These are phyloP conservation scores for Eupeodes corollae DNA, from an alignment of 1,140 invertebrate genomes.

Conservation along the genomic window DNA sequence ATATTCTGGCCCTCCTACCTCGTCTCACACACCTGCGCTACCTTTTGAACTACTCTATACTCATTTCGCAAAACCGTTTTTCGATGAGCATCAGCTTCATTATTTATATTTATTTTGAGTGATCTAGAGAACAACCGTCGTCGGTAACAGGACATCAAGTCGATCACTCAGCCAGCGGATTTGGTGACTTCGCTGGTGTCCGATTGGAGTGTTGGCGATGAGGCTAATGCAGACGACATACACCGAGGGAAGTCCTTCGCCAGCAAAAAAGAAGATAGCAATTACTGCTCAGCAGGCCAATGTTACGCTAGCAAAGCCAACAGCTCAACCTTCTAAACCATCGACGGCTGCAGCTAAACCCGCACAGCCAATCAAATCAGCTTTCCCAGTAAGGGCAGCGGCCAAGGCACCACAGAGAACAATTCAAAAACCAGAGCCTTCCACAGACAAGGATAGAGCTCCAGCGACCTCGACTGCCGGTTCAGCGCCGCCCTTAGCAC, in stretches of 20 bases:
- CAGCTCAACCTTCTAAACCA: not conserved
- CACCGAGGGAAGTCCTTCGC: not conserved
- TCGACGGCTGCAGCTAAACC: slow-evolving; percentile 8
- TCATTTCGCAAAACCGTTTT: too few species aligned
- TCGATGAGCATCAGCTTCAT: too few species aligned
- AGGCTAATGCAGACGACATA: not conserved
- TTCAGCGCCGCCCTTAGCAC: too few species aligned
- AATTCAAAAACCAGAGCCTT: not conserved
- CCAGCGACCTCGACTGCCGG: slow-evolving; percentile 28
- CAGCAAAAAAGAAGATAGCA: not conserved
- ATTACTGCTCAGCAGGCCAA: not conserved
- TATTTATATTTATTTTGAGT: too few species aligned
- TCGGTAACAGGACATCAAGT: slow-evolving; percentile 19
- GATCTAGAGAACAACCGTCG: slow-evolving; percentile 9
- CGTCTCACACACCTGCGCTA: too few species aligned
- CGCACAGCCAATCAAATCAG: not conserved
- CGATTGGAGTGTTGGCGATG: slow-evolving; percentile 26
- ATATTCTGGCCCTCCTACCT: too few species aligned
- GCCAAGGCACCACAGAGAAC: not conserved
- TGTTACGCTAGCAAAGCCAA: not conserved
- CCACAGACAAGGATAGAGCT: slow-evolving; percentile 16
- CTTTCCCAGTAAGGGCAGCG: too few species aligned
- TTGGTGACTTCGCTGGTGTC: slow-evolving; percentile 13
- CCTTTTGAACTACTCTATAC: too few species aligned
- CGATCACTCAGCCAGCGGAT: slow-evolving; percentile 19